Evolutionary conservation across 2,797 vertebrate genomes (phyloP).

Genomic region (Acanthiza pusilla): DNA sequence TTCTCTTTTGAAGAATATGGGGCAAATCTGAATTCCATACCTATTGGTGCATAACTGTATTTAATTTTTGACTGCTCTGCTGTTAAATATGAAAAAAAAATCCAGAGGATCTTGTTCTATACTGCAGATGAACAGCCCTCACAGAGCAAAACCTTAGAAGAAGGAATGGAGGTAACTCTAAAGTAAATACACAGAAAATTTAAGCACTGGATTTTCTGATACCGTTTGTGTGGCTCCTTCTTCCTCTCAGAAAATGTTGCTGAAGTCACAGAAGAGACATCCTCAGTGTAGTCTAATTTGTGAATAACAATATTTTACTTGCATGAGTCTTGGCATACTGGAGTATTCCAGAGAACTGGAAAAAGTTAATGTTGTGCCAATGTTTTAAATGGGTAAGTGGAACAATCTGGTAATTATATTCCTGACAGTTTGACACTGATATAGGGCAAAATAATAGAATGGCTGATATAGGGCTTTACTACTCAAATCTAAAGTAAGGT

Average conservation of each 20-base stretch:
- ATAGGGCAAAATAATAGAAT: neutral
- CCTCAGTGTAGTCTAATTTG: neutral
- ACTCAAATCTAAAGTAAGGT: neutral
- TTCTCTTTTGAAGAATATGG: neutral
- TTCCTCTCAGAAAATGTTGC: neutral
- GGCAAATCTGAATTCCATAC: neutral
- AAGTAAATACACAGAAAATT: neutral
- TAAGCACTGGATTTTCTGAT: neutral
- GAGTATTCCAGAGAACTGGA: neutral
- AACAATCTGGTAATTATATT: neutral
- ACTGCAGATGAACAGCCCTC: neutral
- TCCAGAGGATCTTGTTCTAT: neutral
- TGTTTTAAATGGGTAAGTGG: neutral
- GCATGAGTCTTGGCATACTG: neutral
- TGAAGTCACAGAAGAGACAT: neutral
- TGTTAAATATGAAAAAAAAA: neutral
- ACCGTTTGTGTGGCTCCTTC: neutral
- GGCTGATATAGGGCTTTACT: neutral
- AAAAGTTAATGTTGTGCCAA: neutral
- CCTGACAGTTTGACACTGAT: slow-evolving; percentile 18
- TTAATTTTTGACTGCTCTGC: neutral
- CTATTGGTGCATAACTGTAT: neutral
- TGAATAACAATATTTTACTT: neutral
- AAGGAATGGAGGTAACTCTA: neutral
- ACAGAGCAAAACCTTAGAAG: neutral